Evolutionary conservation across 2,888 invertebrate genomes (phyloP).

Genomic region (Rutpela maculata): DNA sequence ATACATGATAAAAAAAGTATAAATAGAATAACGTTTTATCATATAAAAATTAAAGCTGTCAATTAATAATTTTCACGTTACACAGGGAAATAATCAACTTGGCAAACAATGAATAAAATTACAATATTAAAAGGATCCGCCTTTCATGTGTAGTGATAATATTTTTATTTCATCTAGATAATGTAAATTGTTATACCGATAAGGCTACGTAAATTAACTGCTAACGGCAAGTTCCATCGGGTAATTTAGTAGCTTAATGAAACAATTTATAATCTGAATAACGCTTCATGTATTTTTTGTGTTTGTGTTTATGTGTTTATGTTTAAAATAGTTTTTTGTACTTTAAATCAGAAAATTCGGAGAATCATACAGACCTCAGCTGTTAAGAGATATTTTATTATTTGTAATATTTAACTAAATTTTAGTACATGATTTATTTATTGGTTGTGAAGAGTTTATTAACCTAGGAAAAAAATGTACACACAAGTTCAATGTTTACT

Average conservation of each 20-base stretch:
- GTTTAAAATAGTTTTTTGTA: neutral
- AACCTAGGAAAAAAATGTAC: too few species aligned
- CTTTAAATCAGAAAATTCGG: neutral
- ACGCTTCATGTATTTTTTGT: neutral
- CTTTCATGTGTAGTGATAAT: conserved; percentile 23
- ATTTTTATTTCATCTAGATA: conserved; percentile 15
- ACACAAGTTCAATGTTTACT: too few species aligned
- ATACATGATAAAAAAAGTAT: neutral
- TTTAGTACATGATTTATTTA: too few species aligned
- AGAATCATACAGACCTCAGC: too few species aligned
- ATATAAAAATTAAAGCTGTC: conserved; percentile 2
- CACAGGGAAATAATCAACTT: neutral
- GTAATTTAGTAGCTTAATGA: conserved; percentile 2
- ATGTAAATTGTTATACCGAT: neutral
- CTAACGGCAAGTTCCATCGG: conserved; percentile 1
- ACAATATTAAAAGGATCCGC: conserved; percentile 7
- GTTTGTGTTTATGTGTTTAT: too few species aligned
- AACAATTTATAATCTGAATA: conserved; percentile 7
- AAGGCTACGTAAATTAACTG: conserved; percentile 9
- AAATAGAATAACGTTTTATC: neutral
- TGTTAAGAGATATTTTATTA: too few species aligned
- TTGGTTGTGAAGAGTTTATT: too few species aligned
- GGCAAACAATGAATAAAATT: conserved; percentile 9
- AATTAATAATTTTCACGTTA: neutral
- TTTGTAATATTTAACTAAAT: too few species aligned